Evolutionary conservation across 2,797 vertebrate genomes (phyloP).

Genomic region (Hippoglossus hippoglossus): DNA sequence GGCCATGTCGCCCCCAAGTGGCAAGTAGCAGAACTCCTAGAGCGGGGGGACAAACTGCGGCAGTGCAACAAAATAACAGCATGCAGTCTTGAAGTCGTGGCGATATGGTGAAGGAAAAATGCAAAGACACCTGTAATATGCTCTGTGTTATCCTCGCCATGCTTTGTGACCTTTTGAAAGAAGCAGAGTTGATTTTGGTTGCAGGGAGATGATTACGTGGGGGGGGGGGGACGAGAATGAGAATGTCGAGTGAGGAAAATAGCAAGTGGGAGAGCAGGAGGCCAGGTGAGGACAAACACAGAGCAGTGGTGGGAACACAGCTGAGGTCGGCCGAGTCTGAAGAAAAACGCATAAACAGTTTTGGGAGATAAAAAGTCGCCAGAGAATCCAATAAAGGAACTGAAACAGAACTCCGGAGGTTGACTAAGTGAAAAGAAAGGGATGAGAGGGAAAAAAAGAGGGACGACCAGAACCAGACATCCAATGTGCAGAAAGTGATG

Average conservation of each 20-base stretch:
- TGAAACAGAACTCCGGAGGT: constrained; percentile 45
- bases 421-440: constrained; percentile 27
- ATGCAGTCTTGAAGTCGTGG: constrained; percentile 24
- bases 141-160: constrained; percentile 11
- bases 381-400: constrained; percentile 38
- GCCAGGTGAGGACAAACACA: constrained; percentile 43
- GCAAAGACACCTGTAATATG: constrained; percentile 11
- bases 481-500: constrained; percentile 26
- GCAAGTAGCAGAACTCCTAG: constrained; percentile 50
- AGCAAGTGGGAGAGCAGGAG: constrained; percentile 31
- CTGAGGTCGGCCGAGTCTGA: neutral
- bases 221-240: constrained; percentile 12
- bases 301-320: neutral
- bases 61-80: constrained; percentile 53
- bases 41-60: constrained; percentile 57
- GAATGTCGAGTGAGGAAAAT: constrained; percentile 24
- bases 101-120: constrained; percentile 7
- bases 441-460: constrained; percentile 5
- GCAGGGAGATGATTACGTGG: constrained; percentile 23
- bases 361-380: constrained; percentile 18
- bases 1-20: constrained; percentile 84
- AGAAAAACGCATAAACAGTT: neutral
- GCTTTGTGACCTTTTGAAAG: constrained; percentile 35
- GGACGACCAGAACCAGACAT: constrained; percentile 10
- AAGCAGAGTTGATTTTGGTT: constrained; percentile 32